Conservation (phyloP, 2,888 invertebrate species). For the Torymus tubicola region DNA sequence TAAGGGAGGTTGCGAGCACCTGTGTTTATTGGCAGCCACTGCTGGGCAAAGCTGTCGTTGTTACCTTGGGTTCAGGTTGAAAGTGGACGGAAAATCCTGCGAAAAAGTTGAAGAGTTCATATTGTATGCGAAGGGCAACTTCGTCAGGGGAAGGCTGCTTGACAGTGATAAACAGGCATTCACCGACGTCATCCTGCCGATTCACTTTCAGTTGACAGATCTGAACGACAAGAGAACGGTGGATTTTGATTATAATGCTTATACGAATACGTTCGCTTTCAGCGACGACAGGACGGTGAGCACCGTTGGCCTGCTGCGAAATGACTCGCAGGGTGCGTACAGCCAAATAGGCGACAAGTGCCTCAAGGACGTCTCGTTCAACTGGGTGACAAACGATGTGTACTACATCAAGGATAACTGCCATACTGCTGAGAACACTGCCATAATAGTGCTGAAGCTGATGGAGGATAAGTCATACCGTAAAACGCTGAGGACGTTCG, state of each 20-base stretch:
- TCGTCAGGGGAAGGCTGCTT: slow-evolving; percentile 31
- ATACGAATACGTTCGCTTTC: slow-evolving; percentile 11
- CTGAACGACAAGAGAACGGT: slow-evolving; percentile 23
- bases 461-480: neutral
- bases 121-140: slow-evolving; percentile 19
- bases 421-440: neutral
- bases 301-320: neutral
- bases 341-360: neutral
- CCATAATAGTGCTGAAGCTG: slow-evolving; percentile 22
- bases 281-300: slow-evolving; percentile 34
- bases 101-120: slow-evolving; percentile 25
- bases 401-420: slow-evolving; percentile 42
- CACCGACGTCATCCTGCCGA: slow-evolving; percentile 37
- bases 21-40: slow-evolving; percentile 16
- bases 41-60: slow-evolving; percentile 32
- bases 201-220: neutral
- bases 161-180: slow-evolving; percentile 4
- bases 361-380: slow-evolving; percentile 28
- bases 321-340: slow-evolving; percentile 13
- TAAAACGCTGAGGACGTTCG: slow-evolving; percentile 26
- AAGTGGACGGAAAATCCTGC: slow-evolving; percentile 19
- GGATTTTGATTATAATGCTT: slow-evolving; percentile 39
- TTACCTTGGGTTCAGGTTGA: slow-evolving; percentile 28
- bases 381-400: slow-evolving; percentile 47
- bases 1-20: slow-evolving; percentile 45